These are phyloP conservation scores for Phymanthus crucifer DNA, from an alignment of 92 coral and sea anemone genomes.

Conservation along the genomic window DNA sequence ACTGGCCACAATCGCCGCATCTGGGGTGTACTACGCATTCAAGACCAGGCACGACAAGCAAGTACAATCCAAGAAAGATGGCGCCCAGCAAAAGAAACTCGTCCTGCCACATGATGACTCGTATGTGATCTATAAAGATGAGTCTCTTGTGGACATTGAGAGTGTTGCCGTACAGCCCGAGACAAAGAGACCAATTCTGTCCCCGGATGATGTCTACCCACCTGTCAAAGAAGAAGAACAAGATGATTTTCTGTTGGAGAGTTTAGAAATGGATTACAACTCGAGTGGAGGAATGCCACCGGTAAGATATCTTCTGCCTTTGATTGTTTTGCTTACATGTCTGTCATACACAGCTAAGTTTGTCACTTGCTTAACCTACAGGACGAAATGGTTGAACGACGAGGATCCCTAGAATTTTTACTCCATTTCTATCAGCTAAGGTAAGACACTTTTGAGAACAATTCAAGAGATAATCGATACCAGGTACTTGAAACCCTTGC, in stretches of 20 bases:
- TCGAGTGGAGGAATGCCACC: slow-evolving; percentile 74
- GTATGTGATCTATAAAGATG: slow-evolving; percentile 70
- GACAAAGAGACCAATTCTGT: slow-evolving; percentile 72
- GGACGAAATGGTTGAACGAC: slow-evolving; percentile 84
- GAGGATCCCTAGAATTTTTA: slow-evolving; percentile 78
- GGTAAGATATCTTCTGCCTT: slow-evolving; percentile 31
- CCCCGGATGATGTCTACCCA: slow-evolving; percentile 82
- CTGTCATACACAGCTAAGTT: background rate
- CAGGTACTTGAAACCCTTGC: no score
- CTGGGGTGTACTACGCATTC: slow-evolving; percentile 79
- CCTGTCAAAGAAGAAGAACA: slow-evolving; percentile 80
- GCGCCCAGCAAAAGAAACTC: slow-evolving; percentile 33
- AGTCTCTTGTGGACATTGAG: slow-evolving; percentile 44
- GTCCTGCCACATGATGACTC: slow-evolving; percentile 45
- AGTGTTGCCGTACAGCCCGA: slow-evolving; percentile 90
- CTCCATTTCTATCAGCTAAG: slow-evolving; percentile 72
- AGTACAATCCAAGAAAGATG: slow-evolving; percentile 37
- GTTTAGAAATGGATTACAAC: slow-evolving; percentile 74
- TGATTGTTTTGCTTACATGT: background rate
- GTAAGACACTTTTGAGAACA: slow-evolving; percentile 25
- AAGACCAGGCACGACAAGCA: slow-evolving; percentile 53
- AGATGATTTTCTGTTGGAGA: slow-evolving; percentile 76
- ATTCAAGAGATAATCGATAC: no score
- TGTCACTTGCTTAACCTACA: slow-evolving; percentile 10
- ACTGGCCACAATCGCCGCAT: slow-evolving; percentile 75